These are phyloP conservation scores for Yponomeuta sedellus DNA, from an alignment of 2,888 invertebrate species.

Conservation along the genomic window DNA sequence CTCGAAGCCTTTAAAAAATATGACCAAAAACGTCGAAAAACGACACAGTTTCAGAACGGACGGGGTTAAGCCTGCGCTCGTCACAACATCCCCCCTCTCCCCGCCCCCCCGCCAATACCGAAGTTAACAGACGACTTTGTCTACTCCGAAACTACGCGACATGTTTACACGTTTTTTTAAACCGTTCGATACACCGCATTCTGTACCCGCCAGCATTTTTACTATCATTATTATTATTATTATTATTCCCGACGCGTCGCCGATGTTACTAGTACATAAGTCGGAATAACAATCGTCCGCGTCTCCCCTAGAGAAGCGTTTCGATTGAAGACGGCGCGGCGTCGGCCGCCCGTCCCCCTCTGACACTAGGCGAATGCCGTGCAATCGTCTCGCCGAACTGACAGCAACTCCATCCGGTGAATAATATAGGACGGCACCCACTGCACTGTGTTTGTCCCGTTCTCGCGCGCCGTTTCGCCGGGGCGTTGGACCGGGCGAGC, in stretches of 20 bases:
- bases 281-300: slow-evolving; percentile 59
- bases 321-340: slow-evolving; percentile 51
- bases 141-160: slow-evolving; percentile 10
- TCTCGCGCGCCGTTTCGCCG: slow-evolving; percentile 33
- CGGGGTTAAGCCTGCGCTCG: slow-evolving; percentile 14
- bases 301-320: slow-evolving; percentile 51
- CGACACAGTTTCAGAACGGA: no score
- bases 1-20: no score
- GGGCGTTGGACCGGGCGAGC: slow-evolving; percentile 34
- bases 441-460: background rate
- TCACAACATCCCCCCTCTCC: slow-evolving; percentile 30
- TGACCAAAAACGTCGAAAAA: no score
- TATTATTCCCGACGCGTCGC: slow-evolving; percentile 29
- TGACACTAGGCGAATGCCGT: background rate
- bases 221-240: slow-evolving; percentile 51
- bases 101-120: slow-evolving; percentile 24
- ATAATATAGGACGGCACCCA: slow-evolving; percentile 7
- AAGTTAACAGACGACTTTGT: background rate
- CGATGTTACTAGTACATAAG: slow-evolving; percentile 44
- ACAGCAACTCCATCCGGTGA: background rate
- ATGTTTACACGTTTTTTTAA: slow-evolving; percentile 41
- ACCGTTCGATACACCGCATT: slow-evolving; percentile 38
- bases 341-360: slow-evolving; percentile 19
- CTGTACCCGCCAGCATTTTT: slow-evolving; percentile 35
- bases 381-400: background rate